These are phyloP conservation scores for Macaria liturata DNA, from an alignment of 2,888 invertebrate species.

Conservation along the genomic window DNA sequence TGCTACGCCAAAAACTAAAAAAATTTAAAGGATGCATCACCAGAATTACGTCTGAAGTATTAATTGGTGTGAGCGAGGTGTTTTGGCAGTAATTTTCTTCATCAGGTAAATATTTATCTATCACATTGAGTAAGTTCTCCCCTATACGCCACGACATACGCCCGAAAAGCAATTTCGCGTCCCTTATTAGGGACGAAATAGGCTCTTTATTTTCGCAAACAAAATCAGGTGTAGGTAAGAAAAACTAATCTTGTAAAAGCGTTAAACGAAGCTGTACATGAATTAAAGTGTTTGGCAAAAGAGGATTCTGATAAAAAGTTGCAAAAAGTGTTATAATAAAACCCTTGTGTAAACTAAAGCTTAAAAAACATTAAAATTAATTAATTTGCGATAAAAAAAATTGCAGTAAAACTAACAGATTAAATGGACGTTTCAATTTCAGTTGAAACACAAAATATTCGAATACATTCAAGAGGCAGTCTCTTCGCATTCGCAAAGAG, in stretches of 20 bases:
- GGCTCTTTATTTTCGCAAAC: constrained; percentile 29
- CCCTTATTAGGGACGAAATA: constrained; percentile 32
- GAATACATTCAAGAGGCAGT: constrained; percentile 10
- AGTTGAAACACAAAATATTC: constrained; percentile 20
- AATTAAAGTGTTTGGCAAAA: background rate
- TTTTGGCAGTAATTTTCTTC: constrained; percentile 2
- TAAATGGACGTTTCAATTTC: constrained; percentile 17
- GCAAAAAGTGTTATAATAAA: too few species aligned
- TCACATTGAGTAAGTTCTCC: constrained; percentile 21
- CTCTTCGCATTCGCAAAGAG: constrained; percentile 13
- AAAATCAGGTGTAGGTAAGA: constrained; percentile 19
- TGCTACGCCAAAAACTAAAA: too few species aligned
- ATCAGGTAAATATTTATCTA: constrained; percentile 12
- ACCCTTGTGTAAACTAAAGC: too few species aligned
- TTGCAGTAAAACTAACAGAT: too few species aligned
- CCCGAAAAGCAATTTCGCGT: constrained; percentile 34
- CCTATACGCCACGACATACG: constrained; percentile 22
- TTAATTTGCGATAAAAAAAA: too few species aligned
- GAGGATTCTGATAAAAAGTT: too few species aligned
- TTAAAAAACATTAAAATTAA: too few species aligned
- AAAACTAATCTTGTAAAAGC: constrained; percentile 18
- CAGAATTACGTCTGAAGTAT: too few species aligned
- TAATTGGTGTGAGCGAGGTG: background rate
- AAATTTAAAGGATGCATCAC: too few species aligned
- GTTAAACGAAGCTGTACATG: background rate